Evolutionary conservation across 2,888 invertebrate species (phyloP), one percentile per base, ranked within the genome.

Genomic region (Chaetogeoica ovagalla): DNA sequence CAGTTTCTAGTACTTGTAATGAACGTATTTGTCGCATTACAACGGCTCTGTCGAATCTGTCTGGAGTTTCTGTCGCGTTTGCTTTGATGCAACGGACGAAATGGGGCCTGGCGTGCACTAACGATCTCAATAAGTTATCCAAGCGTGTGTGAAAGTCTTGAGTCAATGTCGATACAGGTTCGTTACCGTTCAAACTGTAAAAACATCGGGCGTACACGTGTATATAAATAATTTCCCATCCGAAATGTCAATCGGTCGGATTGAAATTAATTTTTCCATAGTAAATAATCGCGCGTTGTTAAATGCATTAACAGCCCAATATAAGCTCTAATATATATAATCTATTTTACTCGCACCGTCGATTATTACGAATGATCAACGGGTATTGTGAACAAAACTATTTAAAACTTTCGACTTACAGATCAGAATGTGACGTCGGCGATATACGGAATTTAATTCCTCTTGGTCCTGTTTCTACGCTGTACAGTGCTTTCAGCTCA

Each of bases 81-180:
- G 95, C 94, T 85, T 96, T 91, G 84, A 97, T 91, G 86, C 97
- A 97, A 82, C 96, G 91, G 84, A 97, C 94, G 88, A 97, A 97
- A 88, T 97, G 97, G 19, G 97, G 96, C 75, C 95, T 90, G 75
- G 97, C 95, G 88, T 96, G 96, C 77, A 96, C 95, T 81, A 97
- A 88, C 74, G 96, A 96, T 84, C 96, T 90, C 85, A 97, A 88
- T 84, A 97, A 89, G 88, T 96, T 96, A 88, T 97, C 96, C 83
- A 97, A 89, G 62, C 96, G 90, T 82, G 95, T 95, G 88, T 97
- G 96, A 87, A 97, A 97, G 88, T 97, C 97, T 89, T 96, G 96
- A 81, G 96, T 96, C 82, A 97, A 89, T 55, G 96, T 96, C 68
- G 94, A 93, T 81, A 94, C 91, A 9, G 94, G 93, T 85, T 94